A percentile compares a stretch with the other conserved stretches of the same genome.
Conservation (phyloP, 2,888 invertebrate species). For the Caenorhabditis auriculariae region DNA sequence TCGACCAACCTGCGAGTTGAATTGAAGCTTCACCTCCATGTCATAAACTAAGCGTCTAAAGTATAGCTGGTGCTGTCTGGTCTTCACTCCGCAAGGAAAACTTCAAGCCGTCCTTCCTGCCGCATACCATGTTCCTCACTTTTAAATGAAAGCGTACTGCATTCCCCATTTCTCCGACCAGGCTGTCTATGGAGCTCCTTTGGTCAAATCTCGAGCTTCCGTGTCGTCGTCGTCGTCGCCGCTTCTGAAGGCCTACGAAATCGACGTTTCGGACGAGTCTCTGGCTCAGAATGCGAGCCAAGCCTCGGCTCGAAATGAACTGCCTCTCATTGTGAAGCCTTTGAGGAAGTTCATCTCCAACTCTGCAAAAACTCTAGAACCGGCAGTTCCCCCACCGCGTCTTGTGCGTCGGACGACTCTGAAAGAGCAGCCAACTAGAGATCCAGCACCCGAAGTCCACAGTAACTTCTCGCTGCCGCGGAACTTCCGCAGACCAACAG, state of each 20-base stretch:
- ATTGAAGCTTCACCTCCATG: too few species aligned
- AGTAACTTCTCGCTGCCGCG: conserved; percentile 30
- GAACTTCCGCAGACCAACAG: conserved; percentile 33
- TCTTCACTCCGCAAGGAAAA: too few species aligned
- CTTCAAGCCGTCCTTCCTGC: too few species aligned
- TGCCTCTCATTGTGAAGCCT: conserved; percentile 44
- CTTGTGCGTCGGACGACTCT: conserved; percentile 14
- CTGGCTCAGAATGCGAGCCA: conserved; percentile 15
- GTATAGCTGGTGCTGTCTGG: too few species aligned
- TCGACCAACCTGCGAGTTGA: too few species aligned
- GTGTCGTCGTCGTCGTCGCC: neutral
- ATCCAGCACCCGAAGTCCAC: conserved; percentile 12
- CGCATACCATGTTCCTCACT: too few species aligned
- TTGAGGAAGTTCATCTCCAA: conserved; percentile 16
- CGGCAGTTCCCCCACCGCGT: neutral
- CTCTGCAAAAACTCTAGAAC: neutral
- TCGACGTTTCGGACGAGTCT: conserved; percentile 23
- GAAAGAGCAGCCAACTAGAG: conserved; percentile 20
- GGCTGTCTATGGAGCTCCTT: neutral
- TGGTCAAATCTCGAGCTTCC: neutral
- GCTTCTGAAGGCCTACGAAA: neutral
- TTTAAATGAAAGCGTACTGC: too few species aligned
- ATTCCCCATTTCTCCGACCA: neutral
- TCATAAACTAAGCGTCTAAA: too few species aligned
- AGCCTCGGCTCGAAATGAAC: conserved; percentile 2